Evolutionary conservation across 2,113 vertebrate genomes (phyloP), one percentile per base, ranked within the genome.

Genomic region (Callorhinus ursinus): DNA sequence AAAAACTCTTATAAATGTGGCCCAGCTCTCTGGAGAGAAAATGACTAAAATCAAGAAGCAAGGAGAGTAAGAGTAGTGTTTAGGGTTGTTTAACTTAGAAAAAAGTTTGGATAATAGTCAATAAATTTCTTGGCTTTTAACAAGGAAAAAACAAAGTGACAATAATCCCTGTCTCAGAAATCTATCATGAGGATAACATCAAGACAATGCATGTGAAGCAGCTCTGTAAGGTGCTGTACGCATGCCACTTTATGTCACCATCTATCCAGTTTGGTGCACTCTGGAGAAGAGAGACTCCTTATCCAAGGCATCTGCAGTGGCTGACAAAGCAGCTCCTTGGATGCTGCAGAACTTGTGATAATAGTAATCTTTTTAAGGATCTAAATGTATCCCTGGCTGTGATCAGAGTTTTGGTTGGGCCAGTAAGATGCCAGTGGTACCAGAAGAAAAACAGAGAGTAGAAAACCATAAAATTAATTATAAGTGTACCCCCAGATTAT

Each of bases 41-140:
- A 61, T 14, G 9, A 39, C 59, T 53, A 39, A 26, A 10, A 33
- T 51, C 85, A 55, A 51, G 96, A 97, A 94, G 2, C 7, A 87
- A 96, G 91, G 26, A 83, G 67, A 65, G 28, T 77, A 67, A 97
- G 69, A 97, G 16, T 28, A 42, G 26, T 67, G 84, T 42, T 2
- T 76, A 24, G 80, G 72, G 76, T 91, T 98, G 89, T 95, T 97
- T 98, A 94, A 93, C 95, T 98, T 96, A 98, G 97, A 98, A 98
- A 67, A 83, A 96, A 93, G 90, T 2, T 90, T 98, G 98, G 95
- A 97, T 97, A 28, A 87, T 2, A n/a, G 93, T 97, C 98, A 98
- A 96, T 65, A 92, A 46, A 97, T 46, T 51, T 93, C 94, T 98
- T 88, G 91, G 65, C 93, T 97, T 98, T 97, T 97, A 98, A 97